phyloP scores from a whole-genome alignment of 2,797 vertebrate species.

The Cetoscarus ocellatus region DNA sequence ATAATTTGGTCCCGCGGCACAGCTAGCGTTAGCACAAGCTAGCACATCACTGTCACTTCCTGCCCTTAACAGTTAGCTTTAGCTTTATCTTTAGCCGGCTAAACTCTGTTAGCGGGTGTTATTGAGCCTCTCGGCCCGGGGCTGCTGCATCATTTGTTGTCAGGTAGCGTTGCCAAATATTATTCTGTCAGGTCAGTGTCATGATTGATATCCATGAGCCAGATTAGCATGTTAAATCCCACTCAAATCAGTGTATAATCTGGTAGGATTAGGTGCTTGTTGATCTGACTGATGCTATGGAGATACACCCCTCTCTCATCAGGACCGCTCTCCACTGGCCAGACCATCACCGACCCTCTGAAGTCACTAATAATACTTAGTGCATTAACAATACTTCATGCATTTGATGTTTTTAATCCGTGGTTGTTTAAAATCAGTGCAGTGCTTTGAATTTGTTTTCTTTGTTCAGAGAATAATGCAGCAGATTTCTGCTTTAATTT shows the following conservation, averaged over 20 bases:
- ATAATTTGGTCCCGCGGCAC: not conserved
- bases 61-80: constrained; percentile 26
- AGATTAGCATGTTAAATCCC: not conserved
- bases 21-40: constrained; percentile 50
- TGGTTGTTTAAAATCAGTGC: not conserved
- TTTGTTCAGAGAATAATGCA: not conserved
- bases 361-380: too few relatives aligned
- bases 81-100: constrained; percentile 48
- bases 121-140: not conserved
- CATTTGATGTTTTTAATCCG: not conserved
- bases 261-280: not conserved
- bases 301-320: constrained; percentile 68
- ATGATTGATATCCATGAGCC: not conserved
- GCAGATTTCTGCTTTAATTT: not conserved
- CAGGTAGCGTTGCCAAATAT: not conserved
- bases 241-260: not conserved
- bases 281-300: constrained; percentile 17
- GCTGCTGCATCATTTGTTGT: not conserved
- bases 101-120: not conserved
- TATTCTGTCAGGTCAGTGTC: not conserved
- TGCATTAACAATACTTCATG: too few relatives aligned
- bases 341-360: too few relatives aligned
- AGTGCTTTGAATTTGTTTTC: not conserved
- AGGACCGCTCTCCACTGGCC: constrained; percentile 55
- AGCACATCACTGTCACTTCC: constrained; percentile 49